Evolutionary conservation across 2,113 vertebrate species (phyloP).

Genomic region (Mormyrus lacerda): DNA sequence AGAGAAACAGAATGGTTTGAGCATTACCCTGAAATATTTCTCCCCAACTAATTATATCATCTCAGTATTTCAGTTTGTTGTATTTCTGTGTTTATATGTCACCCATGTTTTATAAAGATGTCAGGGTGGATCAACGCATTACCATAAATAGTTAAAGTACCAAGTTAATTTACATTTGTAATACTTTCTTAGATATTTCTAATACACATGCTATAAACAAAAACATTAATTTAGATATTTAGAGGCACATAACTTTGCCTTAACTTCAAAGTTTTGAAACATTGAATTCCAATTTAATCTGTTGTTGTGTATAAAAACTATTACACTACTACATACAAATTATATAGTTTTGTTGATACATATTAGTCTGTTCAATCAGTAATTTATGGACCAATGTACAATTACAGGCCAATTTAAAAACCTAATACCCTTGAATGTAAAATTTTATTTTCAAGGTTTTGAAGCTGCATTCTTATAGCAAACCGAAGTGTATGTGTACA

Average conservation of each 20-base stretch:
- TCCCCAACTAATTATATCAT: not conserved
- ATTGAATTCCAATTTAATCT: not conserved
- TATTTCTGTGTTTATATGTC: not conserved
- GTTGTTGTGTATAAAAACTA: not conserved
- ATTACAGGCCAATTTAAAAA: not conserved
- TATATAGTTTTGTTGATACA: not conserved
- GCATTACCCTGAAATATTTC: not conserved
- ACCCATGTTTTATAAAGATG: not conserved
- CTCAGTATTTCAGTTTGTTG: not conserved
- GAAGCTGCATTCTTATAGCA: not conserved
- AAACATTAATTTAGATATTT: not conserved
- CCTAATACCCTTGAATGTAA: not conserved
- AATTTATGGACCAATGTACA: not conserved
- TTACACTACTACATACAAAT: not conserved
- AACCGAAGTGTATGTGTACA: not conserved
- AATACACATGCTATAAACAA: not conserved
- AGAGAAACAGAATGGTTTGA: not conserved
- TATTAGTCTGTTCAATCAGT: not conserved
- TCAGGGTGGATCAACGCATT: not conserved
- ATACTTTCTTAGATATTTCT: not conserved
- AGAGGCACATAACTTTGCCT: not conserved
- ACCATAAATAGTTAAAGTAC: not conserved
- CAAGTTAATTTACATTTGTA: not conserved
- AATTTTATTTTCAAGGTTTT: not conserved
- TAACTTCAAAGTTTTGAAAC: not conserved